Evolutionary conservation across 2,888 invertebrate genomes (phyloP).

Genomic region (Petrolisthes cinctipes): DNA sequence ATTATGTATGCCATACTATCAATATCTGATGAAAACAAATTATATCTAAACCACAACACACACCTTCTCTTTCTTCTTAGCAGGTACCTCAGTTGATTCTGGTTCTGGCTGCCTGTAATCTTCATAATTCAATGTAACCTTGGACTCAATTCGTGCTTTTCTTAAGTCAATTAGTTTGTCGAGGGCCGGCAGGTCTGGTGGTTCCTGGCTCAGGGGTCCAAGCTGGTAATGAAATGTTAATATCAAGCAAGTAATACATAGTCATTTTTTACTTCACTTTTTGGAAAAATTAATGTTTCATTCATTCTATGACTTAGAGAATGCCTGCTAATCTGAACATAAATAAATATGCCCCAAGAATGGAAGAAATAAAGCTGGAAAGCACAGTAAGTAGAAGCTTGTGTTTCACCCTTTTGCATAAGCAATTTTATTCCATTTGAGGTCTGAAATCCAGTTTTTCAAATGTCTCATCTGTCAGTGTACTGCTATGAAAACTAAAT

Average conservation of each 20-base stretch:
- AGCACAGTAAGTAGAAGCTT: background rate
- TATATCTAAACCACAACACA: background rate
- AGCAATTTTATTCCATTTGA: too few species aligned
- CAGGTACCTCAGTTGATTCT: background rate
- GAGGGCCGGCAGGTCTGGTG: background rate
- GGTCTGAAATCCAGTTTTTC: too few species aligned
- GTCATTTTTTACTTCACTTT: background rate
- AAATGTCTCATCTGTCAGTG: too few species aligned
- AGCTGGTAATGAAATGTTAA: slow-evolving; percentile 12
- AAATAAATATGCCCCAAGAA: background rate
- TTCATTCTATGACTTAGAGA: background rate
- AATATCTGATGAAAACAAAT: background rate
- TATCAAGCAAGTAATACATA: background rate
- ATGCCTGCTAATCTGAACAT: background rate
- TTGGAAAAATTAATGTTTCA: background rate
- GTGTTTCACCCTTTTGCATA: too few species aligned
- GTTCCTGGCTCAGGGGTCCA: slow-evolving; percentile 3
- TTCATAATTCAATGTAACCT: slow-evolving; percentile 45
- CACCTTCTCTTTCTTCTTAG: slow-evolving; percentile 33
- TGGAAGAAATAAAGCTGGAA: background rate
- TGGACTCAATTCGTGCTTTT: slow-evolving; percentile 33
- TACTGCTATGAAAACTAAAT: too few species aligned
- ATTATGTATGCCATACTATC: background rate
- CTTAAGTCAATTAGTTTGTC: slow-evolving; percentile 39
- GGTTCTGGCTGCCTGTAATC: slow-evolving; percentile 29